Percentiles rank a stretch among this genome's conserved stretches.
These are phyloP conservation scores for Zingel zingel DNA, from an alignment of 2,113 vertebrate species.

Conservation along the genomic window DNA sequence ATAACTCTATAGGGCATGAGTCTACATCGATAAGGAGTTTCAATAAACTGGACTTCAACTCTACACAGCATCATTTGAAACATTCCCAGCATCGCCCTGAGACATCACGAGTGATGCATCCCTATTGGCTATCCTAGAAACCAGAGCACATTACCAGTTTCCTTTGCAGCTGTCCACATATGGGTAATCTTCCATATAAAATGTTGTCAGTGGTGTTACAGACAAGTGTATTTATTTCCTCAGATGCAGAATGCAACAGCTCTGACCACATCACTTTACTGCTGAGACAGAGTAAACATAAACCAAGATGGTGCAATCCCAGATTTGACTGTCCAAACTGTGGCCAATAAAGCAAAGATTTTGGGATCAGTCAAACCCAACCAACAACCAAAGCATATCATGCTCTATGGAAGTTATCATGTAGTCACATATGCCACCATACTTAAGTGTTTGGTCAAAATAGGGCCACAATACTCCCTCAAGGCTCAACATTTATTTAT, in stretches of 20 bases:
- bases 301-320: background rate
- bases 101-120: background rate
- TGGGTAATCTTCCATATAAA: background rate
- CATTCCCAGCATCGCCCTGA: background rate
- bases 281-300: background rate
- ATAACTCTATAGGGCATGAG: background rate
- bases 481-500: background rate
- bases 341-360: background rate
- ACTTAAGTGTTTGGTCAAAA: background rate
- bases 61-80: slow-evolving; percentile 2
- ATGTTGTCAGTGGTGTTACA: background rate
- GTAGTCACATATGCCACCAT: background rate
- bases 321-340: background rate
- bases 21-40: slow-evolving; percentile 2
- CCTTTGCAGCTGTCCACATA: background rate
- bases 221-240: background rate
- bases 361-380: background rate
- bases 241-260: background rate
- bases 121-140: slow-evolving; percentile 13
- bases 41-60: slow-evolving; percentile 2
- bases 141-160: background rate
- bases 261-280: background rate
- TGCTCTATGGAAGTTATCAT: background rate
- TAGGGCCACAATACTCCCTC: background rate
- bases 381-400: background rate